phyloP scores from a whole-genome alignment of 2,113 vertebrate species.

The Clupea harengus region DNA sequence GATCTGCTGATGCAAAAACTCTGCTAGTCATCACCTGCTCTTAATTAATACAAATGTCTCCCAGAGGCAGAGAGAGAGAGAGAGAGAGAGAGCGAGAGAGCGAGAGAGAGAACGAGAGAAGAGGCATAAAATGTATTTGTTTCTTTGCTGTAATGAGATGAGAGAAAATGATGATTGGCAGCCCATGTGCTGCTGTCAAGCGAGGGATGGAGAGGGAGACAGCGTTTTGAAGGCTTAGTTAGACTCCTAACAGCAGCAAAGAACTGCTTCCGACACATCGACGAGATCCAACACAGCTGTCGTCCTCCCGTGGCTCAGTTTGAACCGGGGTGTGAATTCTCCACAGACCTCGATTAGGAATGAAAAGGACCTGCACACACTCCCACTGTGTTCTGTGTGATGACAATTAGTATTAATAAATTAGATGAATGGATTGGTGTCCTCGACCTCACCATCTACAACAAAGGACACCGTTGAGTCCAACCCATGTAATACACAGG shows the following conservation, averaged over 20 bases:
- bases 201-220: background rate
- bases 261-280: background rate
- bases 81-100: too few relatives aligned
- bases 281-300: background rate
- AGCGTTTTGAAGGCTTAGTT: background rate
- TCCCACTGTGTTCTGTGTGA: background rate
- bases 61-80: background rate
- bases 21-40: slow-evolving; percentile 12
- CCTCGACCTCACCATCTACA: background rate
- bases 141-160: background rate
- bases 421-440: too few relatives aligned
- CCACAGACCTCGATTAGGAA: background rate
- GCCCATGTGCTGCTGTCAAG: background rate
- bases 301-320: too few relatives aligned
- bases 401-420: background rate
- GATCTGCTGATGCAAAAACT: background rate
- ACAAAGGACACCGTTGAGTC: background rate
- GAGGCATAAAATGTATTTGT: background rate
- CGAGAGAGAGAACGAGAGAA: background rate
- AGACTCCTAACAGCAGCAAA: background rate
- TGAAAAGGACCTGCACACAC: background rate
- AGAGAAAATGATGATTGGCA: background rate
- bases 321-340: background rate
- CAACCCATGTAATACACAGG: background rate
- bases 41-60: slow-evolving; percentile 7